Evolutionary conservation across 2,113 vertebrate species (phyloP).

Genomic region (Stegastes partitus): DNA sequence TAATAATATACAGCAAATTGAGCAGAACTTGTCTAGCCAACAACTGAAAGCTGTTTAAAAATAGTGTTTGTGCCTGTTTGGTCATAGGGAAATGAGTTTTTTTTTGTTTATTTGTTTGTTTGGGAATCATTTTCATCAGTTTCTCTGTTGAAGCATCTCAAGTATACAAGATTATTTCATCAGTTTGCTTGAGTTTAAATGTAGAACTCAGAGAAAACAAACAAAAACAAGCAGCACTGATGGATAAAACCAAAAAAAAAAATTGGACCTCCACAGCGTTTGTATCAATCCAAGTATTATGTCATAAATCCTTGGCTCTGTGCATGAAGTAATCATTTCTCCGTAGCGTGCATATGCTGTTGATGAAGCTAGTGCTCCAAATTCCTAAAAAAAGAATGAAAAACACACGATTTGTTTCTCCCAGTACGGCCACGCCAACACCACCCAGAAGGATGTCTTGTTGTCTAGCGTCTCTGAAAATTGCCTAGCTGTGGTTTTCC

Average conservation of each 20-base stretch:
- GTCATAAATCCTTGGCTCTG: constrained; percentile 70
- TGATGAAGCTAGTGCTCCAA: constrained; percentile 52
- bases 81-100: not conserved
- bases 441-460: constrained; percentile 36
- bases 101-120: not conserved
- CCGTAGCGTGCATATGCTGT: constrained; percentile 50
- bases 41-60: too few species aligned
- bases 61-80: not conserved
- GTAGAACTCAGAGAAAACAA: constrained; percentile 55
- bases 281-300: constrained; percentile 75
- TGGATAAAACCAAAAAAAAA: constrained; percentile 53
- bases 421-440: constrained; percentile 11
- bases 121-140: not conserved
- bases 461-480: constrained; percentile 22
- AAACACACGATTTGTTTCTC: constrained; percentile 35
- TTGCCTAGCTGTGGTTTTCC: constrained; percentile 29
- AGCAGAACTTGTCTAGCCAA: too few species aligned
- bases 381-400: constrained; percentile 40
- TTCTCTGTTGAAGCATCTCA: not conserved
- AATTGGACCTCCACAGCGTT: constrained; percentile 56
- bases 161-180: not conserved
- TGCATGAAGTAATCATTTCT: constrained; percentile 67
- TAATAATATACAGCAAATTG: not conserved
- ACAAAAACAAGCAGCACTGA: constrained; percentile 37
- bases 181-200: constrained; percentile 23